Evolutionary conservation across 1,140 invertebrate species (phyloP).

Genomic region (Probaryconus sp.): DNA sequence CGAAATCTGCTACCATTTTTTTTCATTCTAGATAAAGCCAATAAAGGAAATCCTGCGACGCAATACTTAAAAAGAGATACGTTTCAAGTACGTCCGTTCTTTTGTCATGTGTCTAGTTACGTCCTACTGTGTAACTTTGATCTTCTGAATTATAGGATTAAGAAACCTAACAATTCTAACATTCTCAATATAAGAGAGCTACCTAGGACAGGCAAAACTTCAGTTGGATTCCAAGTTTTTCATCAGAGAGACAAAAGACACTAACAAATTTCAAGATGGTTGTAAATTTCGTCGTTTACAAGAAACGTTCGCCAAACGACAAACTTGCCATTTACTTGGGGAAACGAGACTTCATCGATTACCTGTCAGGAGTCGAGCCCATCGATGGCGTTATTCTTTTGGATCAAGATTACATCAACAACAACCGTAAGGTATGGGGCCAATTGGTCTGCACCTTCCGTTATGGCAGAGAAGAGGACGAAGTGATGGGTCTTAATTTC

Average conservation of each 20-base stretch:
- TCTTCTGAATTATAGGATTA: conserved; percentile 46
- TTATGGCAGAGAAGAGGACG: conserved; percentile 98
- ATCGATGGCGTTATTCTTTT: conserved; percentile 96
- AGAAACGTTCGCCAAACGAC: conserved; percentile 95
- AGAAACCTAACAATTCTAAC: conserved; percentile 26
- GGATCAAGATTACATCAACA: conserved; percentile 93
- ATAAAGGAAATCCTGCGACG: conserved; percentile 15
- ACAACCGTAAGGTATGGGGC: conserved; percentile 90
- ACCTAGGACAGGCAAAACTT: background rate
- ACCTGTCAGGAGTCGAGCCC: conserved; percentile 93
- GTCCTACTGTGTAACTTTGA: conserved; percentile 49
- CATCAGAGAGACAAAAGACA: no score
- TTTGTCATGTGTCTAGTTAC: conserved; percentile 31
- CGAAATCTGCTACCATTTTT: no score
- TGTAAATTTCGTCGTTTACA: conserved; percentile 94
- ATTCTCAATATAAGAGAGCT: conserved; percentile 35
- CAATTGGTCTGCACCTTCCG: conserved; percentile 97
- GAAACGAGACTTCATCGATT: conserved; percentile 97
- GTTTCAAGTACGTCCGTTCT: conserved; percentile 15
- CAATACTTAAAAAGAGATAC: conserved; percentile 28
- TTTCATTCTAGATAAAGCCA: conserved; percentile 21
- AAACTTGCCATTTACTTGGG: conserved; percentile 97
- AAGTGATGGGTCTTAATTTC: conserved; percentile 98
- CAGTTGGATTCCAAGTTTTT: background rate
- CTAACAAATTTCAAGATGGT: conserved; percentile 91